Evolutionary conservation across 23 tunicate species (phyloP).

Genomic region (Trididemnum clinides): DNA sequence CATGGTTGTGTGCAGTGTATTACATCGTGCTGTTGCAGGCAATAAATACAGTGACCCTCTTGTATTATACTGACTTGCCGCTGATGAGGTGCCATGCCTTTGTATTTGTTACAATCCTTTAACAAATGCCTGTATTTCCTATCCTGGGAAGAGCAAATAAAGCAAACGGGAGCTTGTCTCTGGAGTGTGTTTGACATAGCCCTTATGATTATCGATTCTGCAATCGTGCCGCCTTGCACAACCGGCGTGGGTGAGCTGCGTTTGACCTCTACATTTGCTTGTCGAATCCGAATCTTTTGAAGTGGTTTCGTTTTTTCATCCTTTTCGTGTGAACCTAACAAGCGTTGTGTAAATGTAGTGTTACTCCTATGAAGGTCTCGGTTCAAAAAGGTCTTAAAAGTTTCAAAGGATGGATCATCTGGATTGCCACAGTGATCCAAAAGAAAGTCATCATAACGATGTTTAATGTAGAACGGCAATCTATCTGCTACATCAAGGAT

Average conservation of each 20-base stretch:
- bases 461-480: not conserved
- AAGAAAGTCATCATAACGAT: not conserved
- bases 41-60: not conserved
- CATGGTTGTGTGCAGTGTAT: not conserved
- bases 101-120: not conserved
- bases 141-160: not conserved
- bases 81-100: not conserved
- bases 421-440: not conserved
- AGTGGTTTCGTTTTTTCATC: not conserved
- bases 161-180: not conserved
- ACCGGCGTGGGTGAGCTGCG: not conserved
- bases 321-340: not conserved
- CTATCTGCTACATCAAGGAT: not conserved
- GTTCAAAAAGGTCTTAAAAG: not conserved
- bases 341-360: not conserved
- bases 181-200: not conserved
- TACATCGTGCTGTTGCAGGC: not conserved
- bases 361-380: not conserved
- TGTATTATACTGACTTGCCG: not conserved
- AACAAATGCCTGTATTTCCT: not conserved
- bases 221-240: not conserved
- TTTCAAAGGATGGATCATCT: not conserved
- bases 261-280: not conserved
- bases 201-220: not conserved
- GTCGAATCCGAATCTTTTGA: not conserved